A percentile compares a stretch with the other conserved stretches of the same genome.
Conservation (phyloP, 2,888 invertebrate species). For the Crepidodera aurea region DNA sequence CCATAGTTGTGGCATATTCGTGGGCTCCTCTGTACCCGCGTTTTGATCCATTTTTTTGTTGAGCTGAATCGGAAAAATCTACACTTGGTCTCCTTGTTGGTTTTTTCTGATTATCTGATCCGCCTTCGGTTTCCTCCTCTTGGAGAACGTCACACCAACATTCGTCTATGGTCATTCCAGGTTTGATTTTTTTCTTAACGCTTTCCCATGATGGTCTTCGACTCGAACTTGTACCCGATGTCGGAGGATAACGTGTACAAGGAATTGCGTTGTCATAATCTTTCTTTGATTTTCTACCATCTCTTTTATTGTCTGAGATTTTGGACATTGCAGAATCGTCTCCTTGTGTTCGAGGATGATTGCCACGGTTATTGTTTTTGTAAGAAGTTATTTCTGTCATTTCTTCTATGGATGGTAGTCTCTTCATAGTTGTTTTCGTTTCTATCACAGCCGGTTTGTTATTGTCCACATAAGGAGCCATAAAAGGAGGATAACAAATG, state of each 20-base stretch:
- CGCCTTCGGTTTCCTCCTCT: not conserved
- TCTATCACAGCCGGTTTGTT: constrained; percentile 45
- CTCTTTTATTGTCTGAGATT: not conserved
- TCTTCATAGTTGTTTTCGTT: constrained; percentile 45
- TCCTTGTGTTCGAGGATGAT: not conserved
- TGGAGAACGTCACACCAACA: constrained; percentile 24
- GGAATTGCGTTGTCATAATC: not conserved
- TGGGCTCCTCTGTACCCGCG: not conserved
- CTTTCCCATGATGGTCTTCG: constrained; percentile 10
- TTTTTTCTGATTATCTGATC: not conserved
- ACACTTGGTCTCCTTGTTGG: not conserved
- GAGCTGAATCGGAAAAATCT: too few species aligned
- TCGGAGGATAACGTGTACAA: not conserved
- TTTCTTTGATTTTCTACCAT: not conserved
- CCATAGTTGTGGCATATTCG: not conserved
- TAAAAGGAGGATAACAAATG: constrained; percentile 30
- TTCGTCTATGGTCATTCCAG: constrained; percentile 20
- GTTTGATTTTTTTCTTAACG: constrained; percentile 12
- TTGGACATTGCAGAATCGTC: not conserved
- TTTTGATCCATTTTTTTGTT: not conserved
- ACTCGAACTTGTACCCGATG: not conserved
- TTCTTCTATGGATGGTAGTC: constrained; percentile 48
- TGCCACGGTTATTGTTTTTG: not conserved
- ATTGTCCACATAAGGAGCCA: constrained; percentile 3
- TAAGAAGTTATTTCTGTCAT: constrained; percentile 44